These are phyloP conservation scores for Allophyes oxyacanthae DNA, from an alignment of 2,888 invertebrate genomes.

Conservation along the genomic window DNA sequence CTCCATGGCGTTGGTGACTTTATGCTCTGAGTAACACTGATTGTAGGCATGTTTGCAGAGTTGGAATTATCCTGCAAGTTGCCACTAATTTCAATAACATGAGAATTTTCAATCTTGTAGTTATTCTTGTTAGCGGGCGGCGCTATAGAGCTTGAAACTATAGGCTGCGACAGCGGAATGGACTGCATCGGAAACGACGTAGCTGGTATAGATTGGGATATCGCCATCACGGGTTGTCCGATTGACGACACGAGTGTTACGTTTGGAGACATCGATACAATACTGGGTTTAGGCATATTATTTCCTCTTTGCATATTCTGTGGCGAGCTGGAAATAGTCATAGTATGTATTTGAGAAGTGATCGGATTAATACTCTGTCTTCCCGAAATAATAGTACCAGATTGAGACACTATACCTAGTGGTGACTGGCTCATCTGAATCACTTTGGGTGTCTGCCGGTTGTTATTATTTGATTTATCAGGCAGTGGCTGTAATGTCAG, in stretches of 20 bases:
- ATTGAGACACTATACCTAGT: conserved; percentile 73
- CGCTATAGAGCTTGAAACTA: conserved; percentile 85
- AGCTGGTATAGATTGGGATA: conserved; percentile 81
- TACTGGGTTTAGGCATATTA: conserved; percentile 75
- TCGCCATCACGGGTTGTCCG: conserved; percentile 86
- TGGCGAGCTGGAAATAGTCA: conserved; percentile 78
- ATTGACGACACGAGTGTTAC: conserved; percentile 84
- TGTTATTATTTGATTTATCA: conserved; percentile 73
- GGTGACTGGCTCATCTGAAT: conserved; percentile 81
- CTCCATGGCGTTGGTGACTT: conserved; percentile 87
- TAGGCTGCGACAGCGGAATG: conserved; percentile 84
- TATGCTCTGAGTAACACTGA: conserved; percentile 83
- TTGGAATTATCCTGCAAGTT: conserved; percentile 80
- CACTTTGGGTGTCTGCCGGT: conserved; percentile 83
- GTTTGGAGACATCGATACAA: conserved; percentile 81
- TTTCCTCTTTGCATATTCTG: conserved; percentile 77
- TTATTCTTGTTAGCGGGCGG: conserved; percentile 76
- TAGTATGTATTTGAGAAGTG: conserved; percentile 84
- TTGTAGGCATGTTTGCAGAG: conserved; percentile 78
- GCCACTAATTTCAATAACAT: conserved; percentile 85
- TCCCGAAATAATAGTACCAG: conserved; percentile 71
- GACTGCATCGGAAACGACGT: conserved; percentile 82
- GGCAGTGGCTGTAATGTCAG: conserved; percentile 85
- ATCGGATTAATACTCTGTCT: conserved; percentile 84
- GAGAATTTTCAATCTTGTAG: conserved; percentile 82